phyloP scores from a whole-genome alignment of 2,888 invertebrate genomes.

The Ethmia dodecea region DNA sequence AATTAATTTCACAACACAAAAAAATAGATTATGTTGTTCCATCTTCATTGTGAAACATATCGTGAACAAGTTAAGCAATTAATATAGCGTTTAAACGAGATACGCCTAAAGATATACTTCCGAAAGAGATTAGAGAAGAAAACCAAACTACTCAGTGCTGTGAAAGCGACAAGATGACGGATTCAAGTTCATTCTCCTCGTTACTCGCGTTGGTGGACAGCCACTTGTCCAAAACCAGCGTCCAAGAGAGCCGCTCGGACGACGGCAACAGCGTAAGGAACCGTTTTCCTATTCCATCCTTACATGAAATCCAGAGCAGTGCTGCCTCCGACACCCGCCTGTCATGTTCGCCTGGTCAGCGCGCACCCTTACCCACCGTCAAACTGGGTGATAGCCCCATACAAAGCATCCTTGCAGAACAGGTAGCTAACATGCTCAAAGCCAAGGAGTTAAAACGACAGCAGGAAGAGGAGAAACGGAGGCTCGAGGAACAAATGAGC shows the following conservation, averaged over 20 bases:
- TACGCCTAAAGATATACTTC: no score
- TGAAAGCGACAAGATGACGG: slow-evolving; percentile 44
- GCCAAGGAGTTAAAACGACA: slow-evolving; percentile 46
- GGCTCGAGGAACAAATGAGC: slow-evolving; percentile 34
- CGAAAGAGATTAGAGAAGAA: no score
- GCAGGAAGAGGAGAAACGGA: slow-evolving; percentile 37
- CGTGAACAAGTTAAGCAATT: no score
- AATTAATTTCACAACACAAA: no score
- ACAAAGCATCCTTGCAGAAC: slow-evolving; percentile 41
- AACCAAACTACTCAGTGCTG: no score
- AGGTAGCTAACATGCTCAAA: slow-evolving; percentile 59
- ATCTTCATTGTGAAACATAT: no score
- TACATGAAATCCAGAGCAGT: slow-evolving; percentile 19
- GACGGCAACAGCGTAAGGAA: slow-evolving; percentile 24
- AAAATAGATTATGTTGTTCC: no score
- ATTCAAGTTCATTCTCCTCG: slow-evolving; percentile 52
- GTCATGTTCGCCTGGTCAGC: slow-evolving; percentile 28
- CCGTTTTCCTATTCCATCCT: slow-evolving; percentile 23
- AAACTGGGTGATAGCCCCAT: slow-evolving; percentile 37
- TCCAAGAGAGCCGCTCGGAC: slow-evolving; percentile 29
- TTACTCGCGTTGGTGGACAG: slow-evolving; percentile 55
- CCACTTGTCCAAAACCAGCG: slow-evolving; percentile 54
- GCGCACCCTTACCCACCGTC: slow-evolving; percentile 42
- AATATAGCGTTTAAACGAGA: no score
- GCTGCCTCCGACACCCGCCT: slow-evolving; percentile 38